phyloP scores from a whole-genome alignment of 2,113 vertebrate species.

The Pristiophorus japonicus region DNA sequence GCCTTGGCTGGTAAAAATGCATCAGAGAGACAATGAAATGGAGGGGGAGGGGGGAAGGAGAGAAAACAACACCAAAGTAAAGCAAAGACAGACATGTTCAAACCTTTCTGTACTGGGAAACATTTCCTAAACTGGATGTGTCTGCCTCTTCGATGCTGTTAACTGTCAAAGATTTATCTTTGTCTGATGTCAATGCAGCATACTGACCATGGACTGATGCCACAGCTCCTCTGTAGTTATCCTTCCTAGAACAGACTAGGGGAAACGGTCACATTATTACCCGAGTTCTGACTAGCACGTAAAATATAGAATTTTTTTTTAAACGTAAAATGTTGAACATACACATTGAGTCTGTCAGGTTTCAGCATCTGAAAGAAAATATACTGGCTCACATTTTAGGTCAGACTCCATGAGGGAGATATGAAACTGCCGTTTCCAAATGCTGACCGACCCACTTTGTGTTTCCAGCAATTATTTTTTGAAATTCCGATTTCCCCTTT shows the following conservation, averaged over 20 bases:
- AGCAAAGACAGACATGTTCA: neutral
- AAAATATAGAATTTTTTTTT: neutral
- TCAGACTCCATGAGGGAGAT: too few species aligned
- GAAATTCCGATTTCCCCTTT: neutral
- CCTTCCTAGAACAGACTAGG: neutral
- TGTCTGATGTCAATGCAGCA: neutral
- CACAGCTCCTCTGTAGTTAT: neutral
- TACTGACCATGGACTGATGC: neutral
- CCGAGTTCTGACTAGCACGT: neutral
- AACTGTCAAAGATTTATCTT: neutral
- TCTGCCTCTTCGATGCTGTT: neutral
- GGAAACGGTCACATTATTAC: neutral
- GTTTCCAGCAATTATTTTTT: neutral
- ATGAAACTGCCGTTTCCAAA: neutral
- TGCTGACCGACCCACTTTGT: neutral
- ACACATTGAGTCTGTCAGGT: neutral
- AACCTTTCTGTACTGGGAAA: conserved; percentile 19
- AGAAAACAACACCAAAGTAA: neutral
- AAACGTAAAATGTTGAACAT: neutral
- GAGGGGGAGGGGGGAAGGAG: neutral
- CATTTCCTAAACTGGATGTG: neutral
- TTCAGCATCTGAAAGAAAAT: neutral
- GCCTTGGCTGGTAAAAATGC: neutral
- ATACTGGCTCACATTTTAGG: too few species aligned
- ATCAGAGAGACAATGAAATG: too few species aligned